Base-by-base conservation (phyloP, 2,113 vertebrate genomes). In the Corythornis vintsioides region DNA sequence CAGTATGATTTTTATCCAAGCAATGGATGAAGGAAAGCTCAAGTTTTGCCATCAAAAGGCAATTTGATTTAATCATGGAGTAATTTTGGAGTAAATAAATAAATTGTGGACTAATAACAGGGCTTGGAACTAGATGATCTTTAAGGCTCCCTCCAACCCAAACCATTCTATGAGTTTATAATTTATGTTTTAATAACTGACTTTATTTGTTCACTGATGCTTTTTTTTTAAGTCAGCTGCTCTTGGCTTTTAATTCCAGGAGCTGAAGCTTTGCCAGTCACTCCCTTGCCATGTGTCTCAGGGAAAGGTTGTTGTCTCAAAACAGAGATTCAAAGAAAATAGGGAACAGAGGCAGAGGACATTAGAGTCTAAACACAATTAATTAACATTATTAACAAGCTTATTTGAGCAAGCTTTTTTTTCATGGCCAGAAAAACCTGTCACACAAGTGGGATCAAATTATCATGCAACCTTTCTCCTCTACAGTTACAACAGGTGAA, bases 241-340 rank as follows among this genome's bases (percentile, higher is more conserved):
- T 67, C 29, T 76, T 77, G 61, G 80, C 43, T 92, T 40, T 84
- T 92, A 90, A 83, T 88, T 84, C 57, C 17, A 40, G 59, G 87
- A 48, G 73, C 81, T 66, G 75, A 91, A 42, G 72, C 57, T 52
- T 88, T 93, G 79, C 72, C 88, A 85, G 79, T 90, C 84, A 83
- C 48, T 94, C 88, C 40, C 29, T 89, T 90, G 81, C 77, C 78
- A 38, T 26, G 24, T 75, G 43, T 73, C 52, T 83, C 47, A 47
- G 40, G 67, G 59, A 91, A 91, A 72, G 55, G 70, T 87, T 88
- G 76, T 72, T 92, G 93, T 94, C 92, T 94, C 56, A 59, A 79
- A 69, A 63, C 42, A 86, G 55, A 77, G 10, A 0, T 79, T 82
- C 69, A 81, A 83, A 94, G 93, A 83, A 91, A 84, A 92, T 18